Evolutionary conservation across 2,113 vertebrate species (phyloP).

Genomic region (Grammomys dolichurus): DNA sequence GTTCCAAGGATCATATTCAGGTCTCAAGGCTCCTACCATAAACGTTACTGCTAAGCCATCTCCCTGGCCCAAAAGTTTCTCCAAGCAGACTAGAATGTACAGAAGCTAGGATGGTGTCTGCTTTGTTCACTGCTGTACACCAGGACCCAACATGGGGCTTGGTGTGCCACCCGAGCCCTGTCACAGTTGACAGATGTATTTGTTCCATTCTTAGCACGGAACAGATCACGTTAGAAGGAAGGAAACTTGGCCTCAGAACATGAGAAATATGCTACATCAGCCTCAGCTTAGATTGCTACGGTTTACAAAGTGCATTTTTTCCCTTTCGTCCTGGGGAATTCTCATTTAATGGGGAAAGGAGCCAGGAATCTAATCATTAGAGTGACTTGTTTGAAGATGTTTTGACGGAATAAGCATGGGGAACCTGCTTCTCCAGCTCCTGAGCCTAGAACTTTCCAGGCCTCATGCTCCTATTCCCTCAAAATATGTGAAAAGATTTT

Average conservation of each 20-base stretch:
- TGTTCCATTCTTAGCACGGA: constrained; percentile 13
- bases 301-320: constrained; percentile 5
- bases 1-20: background rate
- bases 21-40: background rate
- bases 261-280: constrained; percentile 6
- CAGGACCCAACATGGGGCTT: background rate
- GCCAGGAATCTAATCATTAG: background rate
- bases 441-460: background rate
- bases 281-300: background rate
- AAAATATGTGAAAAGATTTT: background rate
- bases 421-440: background rate
- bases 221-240: constrained; percentile 41
- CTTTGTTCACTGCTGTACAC: background rate
- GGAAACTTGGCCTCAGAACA: background rate
- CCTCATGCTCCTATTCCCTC: background rate
- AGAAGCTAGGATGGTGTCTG: background rate
- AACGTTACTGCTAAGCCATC: background rate
- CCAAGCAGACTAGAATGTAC: background rate
- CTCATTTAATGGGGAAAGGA: constrained; percentile 5
- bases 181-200: background rate
- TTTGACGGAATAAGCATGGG: background rate
- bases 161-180: background rate
- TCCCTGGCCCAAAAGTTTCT: background rate
- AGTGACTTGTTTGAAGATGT: background rate
- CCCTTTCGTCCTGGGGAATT: background rate